Conservation (phyloP, 2,888 invertebrate species). For the Sabatieria punctata region DNA sequence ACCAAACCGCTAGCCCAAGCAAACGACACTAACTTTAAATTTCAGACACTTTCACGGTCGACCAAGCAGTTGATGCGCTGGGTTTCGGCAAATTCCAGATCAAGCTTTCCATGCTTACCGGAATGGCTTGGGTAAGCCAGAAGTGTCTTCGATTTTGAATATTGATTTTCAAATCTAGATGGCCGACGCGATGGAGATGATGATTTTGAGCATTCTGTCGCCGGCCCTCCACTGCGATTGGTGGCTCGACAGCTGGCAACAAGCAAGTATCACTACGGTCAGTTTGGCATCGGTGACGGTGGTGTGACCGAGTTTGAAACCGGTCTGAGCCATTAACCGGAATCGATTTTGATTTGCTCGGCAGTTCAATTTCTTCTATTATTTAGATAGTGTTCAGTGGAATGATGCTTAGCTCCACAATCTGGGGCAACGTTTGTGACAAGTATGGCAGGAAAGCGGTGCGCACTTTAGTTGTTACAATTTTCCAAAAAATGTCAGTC, state of each 20-base stretch:
- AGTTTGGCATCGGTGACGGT: too few species aligned
- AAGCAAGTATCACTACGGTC: constrained; percentile 77
- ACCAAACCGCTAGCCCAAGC: too few species aligned
- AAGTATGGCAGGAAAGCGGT: constrained; percentile 72
- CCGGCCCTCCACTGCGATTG: constrained; percentile 86
- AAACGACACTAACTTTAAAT: too few species aligned
- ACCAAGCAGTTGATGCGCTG: constrained; percentile 38
- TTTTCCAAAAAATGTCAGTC: neutral
- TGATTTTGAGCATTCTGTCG: constrained; percentile 75
- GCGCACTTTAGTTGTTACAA: constrained; percentile 28
- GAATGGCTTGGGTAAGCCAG: constrained; percentile 40
- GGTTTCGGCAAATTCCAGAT: constrained; percentile 40
- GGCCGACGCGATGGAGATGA: constrained; percentile 98
- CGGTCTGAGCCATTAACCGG: too few species aligned
- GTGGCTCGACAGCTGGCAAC: constrained; percentile 73
- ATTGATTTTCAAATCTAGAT: too few species aligned
- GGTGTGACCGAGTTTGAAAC: too few species aligned
- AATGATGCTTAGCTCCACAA: constrained; percentile 89
- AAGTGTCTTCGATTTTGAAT: too few species aligned
- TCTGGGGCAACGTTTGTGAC: constrained; percentile 88
- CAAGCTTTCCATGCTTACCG: constrained; percentile 37
- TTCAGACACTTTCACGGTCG: constrained; percentile 31
- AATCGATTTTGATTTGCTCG: too few species aligned
- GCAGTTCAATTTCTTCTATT: too few species aligned
- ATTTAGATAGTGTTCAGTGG: constrained; percentile 67